Evolutionary conservation across 2,888 invertebrate species (phyloP), one percentile per base, ranked within the genome.

Genomic region (Agonopterix arenella): DNA sequence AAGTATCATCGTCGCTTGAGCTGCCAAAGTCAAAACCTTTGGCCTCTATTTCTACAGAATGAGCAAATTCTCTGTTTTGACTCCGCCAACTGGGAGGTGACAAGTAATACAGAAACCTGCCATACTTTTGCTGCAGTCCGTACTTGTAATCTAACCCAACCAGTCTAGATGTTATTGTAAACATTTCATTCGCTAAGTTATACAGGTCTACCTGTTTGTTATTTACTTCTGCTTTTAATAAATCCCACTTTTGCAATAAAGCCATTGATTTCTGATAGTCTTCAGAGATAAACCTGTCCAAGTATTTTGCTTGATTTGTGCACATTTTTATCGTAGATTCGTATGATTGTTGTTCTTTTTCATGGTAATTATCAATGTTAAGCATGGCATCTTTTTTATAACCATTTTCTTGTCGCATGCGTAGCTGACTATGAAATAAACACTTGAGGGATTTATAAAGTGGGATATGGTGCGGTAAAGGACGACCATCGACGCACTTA

Each of bases 21-120:
- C 60, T 62, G 16, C 81, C 79, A 50, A 80, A 74, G 64, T 84
- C 85, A 58, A 89, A 89, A 41, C 88, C 88, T 58, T 71, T 80
- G 2, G 73, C 76, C 66, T 84, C 83, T 56, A 89, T 88, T 69
- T 89, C 88, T 18, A 84, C 53, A 10, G 89, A 88, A 37, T 60
- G 69, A 11, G 89, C 88, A 59, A 88, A 89, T 47, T 80, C 78
- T 62, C 92, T 90, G 60, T 92, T 77, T 54, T 84, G 73, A 42
- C 72, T 68, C 18, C 91, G 84, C 93, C 93, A 93, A 36, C 83
- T 78, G 43, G 91, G 84, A 1, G 93, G 93, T 41, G 93, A 92
- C n/a, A 93, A 74, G 62, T 91, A 89, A 69, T 91, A 92, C n/a
- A 94, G 76, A 77, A 93, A 93, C 60, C 91, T 89, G 48, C 93